phyloP scores from a whole-genome alignment of 2,113 vertebrate species.

The Tachysurus vachellii region DNA sequence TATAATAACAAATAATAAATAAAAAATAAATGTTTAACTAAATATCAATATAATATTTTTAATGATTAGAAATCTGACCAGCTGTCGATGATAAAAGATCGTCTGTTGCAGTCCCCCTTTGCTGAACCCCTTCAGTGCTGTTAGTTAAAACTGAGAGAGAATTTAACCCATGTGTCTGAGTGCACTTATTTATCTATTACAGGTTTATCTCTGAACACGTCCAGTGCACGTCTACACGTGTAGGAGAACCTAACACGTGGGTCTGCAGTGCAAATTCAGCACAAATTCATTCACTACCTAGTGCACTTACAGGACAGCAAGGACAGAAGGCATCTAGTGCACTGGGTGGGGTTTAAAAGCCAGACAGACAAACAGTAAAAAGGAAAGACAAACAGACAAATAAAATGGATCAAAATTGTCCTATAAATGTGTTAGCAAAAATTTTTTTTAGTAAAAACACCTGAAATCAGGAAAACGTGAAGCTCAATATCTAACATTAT shows the following conservation, averaged over 20 bases:
- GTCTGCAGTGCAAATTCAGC: neutral
- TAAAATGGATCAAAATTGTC: neutral
- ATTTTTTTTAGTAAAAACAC: neutral
- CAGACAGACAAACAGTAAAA: neutral
- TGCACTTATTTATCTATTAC: neutral
- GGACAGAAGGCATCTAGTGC: neutral
- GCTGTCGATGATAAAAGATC: constrained; percentile 39
- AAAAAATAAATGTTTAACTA: neutral
- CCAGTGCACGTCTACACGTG: neutral
- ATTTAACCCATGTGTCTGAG: neutral
- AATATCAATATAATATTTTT: neutral
- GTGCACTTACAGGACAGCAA: neutral
- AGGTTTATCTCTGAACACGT: neutral
- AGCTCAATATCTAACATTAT: too few relatives aligned
- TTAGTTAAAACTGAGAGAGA: constrained; percentile 33
- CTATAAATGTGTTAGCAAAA: neutral
- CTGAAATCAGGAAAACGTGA: neutral
- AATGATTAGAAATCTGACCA: neutral
- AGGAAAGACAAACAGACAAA: neutral
- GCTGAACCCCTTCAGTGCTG: constrained; percentile 30
- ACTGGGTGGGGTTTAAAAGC: neutral
- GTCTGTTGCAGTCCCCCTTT: constrained; percentile 28
- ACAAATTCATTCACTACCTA: neutral
- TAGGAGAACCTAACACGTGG: neutral
- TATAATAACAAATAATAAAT: neutral